These are phyloP conservation scores for Trachelipus rathkii DNA, from an alignment of 1,140 invertebrate species.

Conservation along the genomic window DNA sequence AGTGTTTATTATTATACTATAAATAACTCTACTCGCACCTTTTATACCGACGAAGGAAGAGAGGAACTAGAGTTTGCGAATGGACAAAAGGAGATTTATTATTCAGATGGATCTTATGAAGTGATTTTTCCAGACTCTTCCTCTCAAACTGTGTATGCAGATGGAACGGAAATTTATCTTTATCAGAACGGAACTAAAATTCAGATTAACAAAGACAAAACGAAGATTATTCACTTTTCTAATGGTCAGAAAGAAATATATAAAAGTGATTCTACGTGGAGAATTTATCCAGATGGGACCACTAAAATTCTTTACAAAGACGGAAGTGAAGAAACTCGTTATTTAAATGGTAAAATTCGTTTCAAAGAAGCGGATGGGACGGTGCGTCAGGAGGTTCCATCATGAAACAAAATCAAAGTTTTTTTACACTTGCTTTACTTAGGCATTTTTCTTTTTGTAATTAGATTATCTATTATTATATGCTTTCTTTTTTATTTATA, in stretches of 20 bases:
- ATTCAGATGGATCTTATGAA: slow-evolving; percentile 73
- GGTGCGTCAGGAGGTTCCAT: no score
- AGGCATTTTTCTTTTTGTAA: no score
- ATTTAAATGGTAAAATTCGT: slow-evolving; percentile 76
- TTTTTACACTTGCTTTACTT: no score
- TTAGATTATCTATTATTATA: no score
- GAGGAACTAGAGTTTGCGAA: slow-evolving; percentile 84
- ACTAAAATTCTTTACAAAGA: slow-evolving; percentile 81
- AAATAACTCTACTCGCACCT: no score
- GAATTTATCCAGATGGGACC: slow-evolving; percentile 89
- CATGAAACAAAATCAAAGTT: no score
- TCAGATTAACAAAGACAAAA: slow-evolving; percentile 58
- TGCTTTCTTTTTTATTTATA: no score
- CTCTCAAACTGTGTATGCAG: slow-evolving; percentile 56
- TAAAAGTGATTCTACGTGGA: slow-evolving; percentile 71
- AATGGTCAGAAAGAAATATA: slow-evolving; percentile 76
- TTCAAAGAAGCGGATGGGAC: no score
- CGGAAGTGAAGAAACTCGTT: slow-evolving; percentile 82
- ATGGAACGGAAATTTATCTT: slow-evolving; percentile 63
- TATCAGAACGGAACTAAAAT: slow-evolving; percentile 48
- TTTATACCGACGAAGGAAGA: no score
- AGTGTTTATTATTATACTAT: slow-evolving; percentile 79
- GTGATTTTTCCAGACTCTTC: slow-evolving; percentile 75
- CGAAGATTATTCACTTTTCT: slow-evolving; percentile 63
- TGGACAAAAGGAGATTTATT: slow-evolving; percentile 77